A percentile compares a stretch with the other conserved stretches of the same genome.
Evolutionary conservation across 2,888 invertebrate genomes (phyloP).

Genomic region (Lampropteryx suffumata): DNA sequence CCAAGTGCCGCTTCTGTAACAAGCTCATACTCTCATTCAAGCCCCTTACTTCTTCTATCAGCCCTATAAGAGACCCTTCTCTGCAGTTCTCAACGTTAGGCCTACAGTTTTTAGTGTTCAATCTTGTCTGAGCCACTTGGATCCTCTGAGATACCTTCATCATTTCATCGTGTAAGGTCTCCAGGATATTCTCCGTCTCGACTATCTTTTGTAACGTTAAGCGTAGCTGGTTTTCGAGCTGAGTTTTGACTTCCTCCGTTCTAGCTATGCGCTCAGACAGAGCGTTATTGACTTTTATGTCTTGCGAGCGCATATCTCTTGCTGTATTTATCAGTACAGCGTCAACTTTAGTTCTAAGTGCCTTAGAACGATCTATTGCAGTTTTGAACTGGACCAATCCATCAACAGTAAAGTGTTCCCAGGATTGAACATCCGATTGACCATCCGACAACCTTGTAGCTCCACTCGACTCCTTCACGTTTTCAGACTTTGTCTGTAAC

Average conservation of each 20-base stretch:
- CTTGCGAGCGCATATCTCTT: slow-evolving; percentile 90
- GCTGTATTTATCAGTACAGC: slow-evolving; percentile 89
- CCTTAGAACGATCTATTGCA: slow-evolving; percentile 87
- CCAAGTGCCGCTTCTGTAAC: slow-evolving; percentile 61
- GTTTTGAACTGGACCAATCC: slow-evolving; percentile 88
- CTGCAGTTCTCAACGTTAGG: slow-evolving; percentile 74
- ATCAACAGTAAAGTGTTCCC: slow-evolving; percentile 91
- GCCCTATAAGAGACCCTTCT: slow-evolving; percentile 66
- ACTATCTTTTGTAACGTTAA: slow-evolving; percentile 70
- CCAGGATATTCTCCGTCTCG: slow-evolving; percentile 70
- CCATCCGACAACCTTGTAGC: slow-evolving; percentile 90
- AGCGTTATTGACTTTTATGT: slow-evolving; percentile 89
- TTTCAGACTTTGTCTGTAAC: slow-evolving; percentile 86
- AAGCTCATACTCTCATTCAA: slow-evolving; percentile 70
- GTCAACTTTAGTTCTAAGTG: slow-evolving; percentile 87
- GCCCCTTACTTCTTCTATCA: slow-evolving; percentile 72
- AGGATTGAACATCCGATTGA: slow-evolving; percentile 91
- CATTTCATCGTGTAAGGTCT: slow-evolving; percentile 69
- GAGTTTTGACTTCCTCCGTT: slow-evolving; percentile 88
- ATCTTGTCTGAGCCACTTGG: slow-evolving; percentile 72
- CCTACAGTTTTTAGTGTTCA: slow-evolving; percentile 67
- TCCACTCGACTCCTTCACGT: slow-evolving; percentile 90
- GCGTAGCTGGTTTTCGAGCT: slow-evolving; percentile 87
- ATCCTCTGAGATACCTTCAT: slow-evolving; percentile 68
- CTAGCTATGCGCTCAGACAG: slow-evolving; percentile 88